These are phyloP conservation scores for Telmatherina bonti DNA, from an alignment of 2,797 vertebrate species.

Conservation along the genomic window DNA sequence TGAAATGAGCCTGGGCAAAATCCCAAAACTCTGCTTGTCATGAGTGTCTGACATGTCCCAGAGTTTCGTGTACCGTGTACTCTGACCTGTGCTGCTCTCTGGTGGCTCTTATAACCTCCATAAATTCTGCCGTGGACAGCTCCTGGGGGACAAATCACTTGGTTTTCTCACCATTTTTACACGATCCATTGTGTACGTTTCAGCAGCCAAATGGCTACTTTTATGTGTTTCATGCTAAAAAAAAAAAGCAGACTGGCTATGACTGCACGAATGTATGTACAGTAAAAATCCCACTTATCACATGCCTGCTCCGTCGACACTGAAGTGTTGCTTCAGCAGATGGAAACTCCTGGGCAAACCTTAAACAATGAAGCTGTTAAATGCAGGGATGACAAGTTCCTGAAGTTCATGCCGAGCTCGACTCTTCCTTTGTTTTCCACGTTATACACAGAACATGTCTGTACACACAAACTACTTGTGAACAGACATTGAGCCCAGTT, in stretches of 20 bases:
- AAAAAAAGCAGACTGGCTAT: constrained; percentile 34
- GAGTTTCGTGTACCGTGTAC: constrained; percentile 27
- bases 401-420: constrained; percentile 2
- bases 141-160: constrained; percentile 24
- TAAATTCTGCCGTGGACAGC: constrained; percentile 12
- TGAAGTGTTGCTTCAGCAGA: constrained; percentile 13
- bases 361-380: constrained; percentile 7
- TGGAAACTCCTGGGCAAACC: constrained; percentile 7
- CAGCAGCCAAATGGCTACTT: constrained; percentile 39
- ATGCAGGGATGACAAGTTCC: not conserved
- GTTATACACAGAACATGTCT: constrained; percentile 11
- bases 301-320: constrained; percentile 25
- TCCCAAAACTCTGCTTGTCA: constrained; percentile 32
- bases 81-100: constrained; percentile 60
- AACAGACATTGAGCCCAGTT: constrained; percentile 54
- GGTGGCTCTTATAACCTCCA: constrained; percentile 53
- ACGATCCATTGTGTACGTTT: constrained; percentile 16
- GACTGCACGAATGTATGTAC: constrained; percentile 44
- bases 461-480: constrained; percentile 4
- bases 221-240: constrained; percentile 52
- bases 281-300: constrained; percentile 51
- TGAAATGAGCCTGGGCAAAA: constrained; percentile 32
- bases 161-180: constrained; percentile 55
- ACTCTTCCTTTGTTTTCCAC: constrained; percentile 12
- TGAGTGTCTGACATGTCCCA: constrained; percentile 37